Evolutionary conservation across 2,797 vertebrate genomes (phyloP), one percentile per base, ranked within the genome.

Genomic region (Premnoplex brunnescens): DNA sequence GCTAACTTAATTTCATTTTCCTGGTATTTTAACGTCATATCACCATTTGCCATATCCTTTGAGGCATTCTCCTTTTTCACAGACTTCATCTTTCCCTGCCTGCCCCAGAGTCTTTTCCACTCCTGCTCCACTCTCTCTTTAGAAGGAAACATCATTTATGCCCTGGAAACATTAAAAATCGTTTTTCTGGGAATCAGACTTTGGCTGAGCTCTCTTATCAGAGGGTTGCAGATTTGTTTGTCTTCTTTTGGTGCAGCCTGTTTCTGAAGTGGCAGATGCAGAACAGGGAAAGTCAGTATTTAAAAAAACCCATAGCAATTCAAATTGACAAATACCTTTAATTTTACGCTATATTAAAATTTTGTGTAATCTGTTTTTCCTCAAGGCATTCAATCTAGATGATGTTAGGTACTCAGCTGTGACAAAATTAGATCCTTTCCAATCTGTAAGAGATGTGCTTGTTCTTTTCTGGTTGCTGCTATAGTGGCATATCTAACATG

Each of bases 221-320:
- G 7, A 9, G 26, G 1, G 0, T 60, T 87, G 30, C 6, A 30
- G 7, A 30, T 52, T 77, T 75, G 12, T 24, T 74, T 0, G 0
- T 74, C 20, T 26, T 95, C 21, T 71, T 68, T 84, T 52, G 44
- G 43, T 18, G 32, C 8, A 58, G 27, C 7, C 28, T 64, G 1
- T 55, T 77, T 64, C 21, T 82, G 67, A 72, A 85, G 30, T 34
- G 46, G 4, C 2, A 20, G 44, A 28, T 72, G 22, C 1, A 44
- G 39, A 34, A 66, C 49, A 91, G 43, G 5, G 76, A 80, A 58
- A 83, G 14, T 1, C 39, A 7, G 1, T 72, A 5, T 56, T 80
- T 41, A 74, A 75, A 86, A 72, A 75, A 32, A 0, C 3, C 7
- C 15, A 6, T 20, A 51, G 19, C 41, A 14, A 18, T 79, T 89